These are phyloP conservation scores for Agriopis marginaria DNA, from an alignment of 2,888 invertebrate species.

Conservation along the genomic window DNA sequence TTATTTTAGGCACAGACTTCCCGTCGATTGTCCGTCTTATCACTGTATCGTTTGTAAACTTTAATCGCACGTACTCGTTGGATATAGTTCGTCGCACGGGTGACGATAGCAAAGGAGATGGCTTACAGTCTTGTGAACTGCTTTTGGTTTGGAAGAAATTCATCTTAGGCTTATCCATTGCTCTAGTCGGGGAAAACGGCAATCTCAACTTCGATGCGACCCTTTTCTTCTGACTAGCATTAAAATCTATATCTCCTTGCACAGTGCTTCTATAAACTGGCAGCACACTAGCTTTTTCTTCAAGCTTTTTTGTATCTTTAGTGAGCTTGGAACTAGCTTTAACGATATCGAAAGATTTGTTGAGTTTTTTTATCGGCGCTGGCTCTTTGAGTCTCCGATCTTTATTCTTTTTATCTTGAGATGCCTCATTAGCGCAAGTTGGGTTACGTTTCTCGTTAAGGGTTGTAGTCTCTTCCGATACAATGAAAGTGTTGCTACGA, in stretches of 20 bases:
- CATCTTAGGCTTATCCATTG: slow-evolving; percentile 79
- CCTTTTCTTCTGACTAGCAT: slow-evolving; percentile 68
- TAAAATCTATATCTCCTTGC: slow-evolving; percentile 65
- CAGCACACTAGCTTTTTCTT: slow-evolving; percentile 71
- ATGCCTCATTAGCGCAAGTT: slow-evolving; percentile 50
- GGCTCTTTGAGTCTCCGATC: slow-evolving; percentile 71
- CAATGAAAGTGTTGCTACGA: slow-evolving; percentile 75
- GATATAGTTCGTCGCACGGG: slow-evolving; percentile 81
- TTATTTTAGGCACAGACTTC: slow-evolving; percentile 79
- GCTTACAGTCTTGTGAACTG: slow-evolving; percentile 63
- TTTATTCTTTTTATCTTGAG: slow-evolving; percentile 67
- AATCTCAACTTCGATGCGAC: slow-evolving; percentile 72
- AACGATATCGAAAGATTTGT: slow-evolving; percentile 69
- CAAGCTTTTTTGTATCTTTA: slow-evolving; percentile 60
- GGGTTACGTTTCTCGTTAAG: slow-evolving; percentile 58
- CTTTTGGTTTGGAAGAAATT: slow-evolving; percentile 78
- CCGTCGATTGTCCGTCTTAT: slow-evolving; percentile 77
- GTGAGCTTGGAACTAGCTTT: slow-evolving; percentile 60
- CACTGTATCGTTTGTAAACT: slow-evolving; percentile 79
- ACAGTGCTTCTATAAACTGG: slow-evolving; percentile 75
- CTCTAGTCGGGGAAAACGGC: slow-evolving; percentile 75
- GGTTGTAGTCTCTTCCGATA: slow-evolving; percentile 57
- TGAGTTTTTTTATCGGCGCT: slow-evolving; percentile 69
- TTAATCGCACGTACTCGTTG: slow-evolving; percentile 81
- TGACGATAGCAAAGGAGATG: slow-evolving; percentile 72